Evolutionary conservation across 2,113 vertebrate species (phyloP), one percentile per base, ranked within the genome.

Genomic region (Ia io): DNA sequence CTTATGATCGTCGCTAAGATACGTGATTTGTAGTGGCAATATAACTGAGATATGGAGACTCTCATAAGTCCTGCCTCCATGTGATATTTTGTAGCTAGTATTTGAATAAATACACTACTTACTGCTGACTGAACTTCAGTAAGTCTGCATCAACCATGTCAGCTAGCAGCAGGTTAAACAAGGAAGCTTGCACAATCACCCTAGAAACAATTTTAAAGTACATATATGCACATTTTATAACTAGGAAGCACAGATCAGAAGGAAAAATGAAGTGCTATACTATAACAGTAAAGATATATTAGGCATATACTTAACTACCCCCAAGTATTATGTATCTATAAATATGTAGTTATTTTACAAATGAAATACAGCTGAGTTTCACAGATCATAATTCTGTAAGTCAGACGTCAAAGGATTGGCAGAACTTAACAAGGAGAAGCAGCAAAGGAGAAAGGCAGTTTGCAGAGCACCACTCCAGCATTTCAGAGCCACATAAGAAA

Each of bases 151-250:
- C 98, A 13, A 99, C 97, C 95, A 99, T 99, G 96, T 99, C 99
- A 95, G 99, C 99, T 98, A 99, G 96, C 44, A 99, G 99, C 96
- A 99, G 97, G 78, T 98, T 98, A 97, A 99, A 99, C 74, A 99
- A 99, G 9, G 98, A 96, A 86, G 99, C 99, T 79, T 99, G 98
- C 44, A 99, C 97, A 82, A 99, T 67, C 49, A 99, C 97, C 99
- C 99, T 99, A 96, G 42, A 90, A 95, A 89, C 85, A 79, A 92
- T 56, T 56, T 65, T 49, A 77, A 96, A 93, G 97, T 16, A 97
- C 5, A 97, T 6, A 94, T 42, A 78, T 93, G 37, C 95, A 89
- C 53, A 94, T 44, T 61, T 82, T 94, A 47, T 23, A 90, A 65
- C 30, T 16, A 49, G 71, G 11, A 84, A 84, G 6, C 37, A 84